Base-by-base conservation (phyloP, 2,888 invertebrate genomes). In the Tachina grossa region DNA sequence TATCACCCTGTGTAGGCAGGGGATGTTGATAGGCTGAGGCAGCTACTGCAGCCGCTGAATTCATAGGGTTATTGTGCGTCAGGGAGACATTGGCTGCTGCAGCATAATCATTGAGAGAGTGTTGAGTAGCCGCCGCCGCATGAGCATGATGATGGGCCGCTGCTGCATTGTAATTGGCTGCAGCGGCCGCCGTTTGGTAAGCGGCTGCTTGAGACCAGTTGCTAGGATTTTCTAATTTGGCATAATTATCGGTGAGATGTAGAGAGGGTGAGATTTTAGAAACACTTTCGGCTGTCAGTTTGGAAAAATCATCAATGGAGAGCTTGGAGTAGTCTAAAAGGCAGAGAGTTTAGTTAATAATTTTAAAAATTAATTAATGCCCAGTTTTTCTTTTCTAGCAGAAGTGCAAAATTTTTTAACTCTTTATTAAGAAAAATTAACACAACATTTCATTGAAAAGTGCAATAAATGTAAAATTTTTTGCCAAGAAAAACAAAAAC, bases 321-420 rank as follows among this genome's bases (percentile, higher is more conserved):
- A 93, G 90, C 87, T 95, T 95, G 16, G 94, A 93, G 47, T 94
- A 94, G 89, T 95, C 95, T 93, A 57, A 45, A 14, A 19, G 2
- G 2, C 13, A n/a, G 1, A 31, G 13, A 19, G 31, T 31, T 5
- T 31, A 31, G 5, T 31, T 31, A 31, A 31, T 31, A 31, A 6
- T 31, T 31, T 31, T 31, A 31, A 31, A 31, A 31, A 31, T 31
- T 31, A 31, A 31, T 31, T 31, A 31, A 31, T 6, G 31, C 31
- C 31, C 5, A 31, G n/a, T n/a, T n/a, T 31, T 10, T 31, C 14
- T 39, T 22, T 31, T 22, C 2, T 8, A 31, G 31, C 31, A 31
- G 14, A 31, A 57, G 9, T 11, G 13, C 0, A 14, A 14, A 39
- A 14, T 31, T 19, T 57, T 22, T 22, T 0, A 57, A 51, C n/a